Evolutionary conservation across 1,140 invertebrate species (phyloP), one percentile per base, ranked within the genome.

Genomic region (Eulimnadia texana): DNA sequence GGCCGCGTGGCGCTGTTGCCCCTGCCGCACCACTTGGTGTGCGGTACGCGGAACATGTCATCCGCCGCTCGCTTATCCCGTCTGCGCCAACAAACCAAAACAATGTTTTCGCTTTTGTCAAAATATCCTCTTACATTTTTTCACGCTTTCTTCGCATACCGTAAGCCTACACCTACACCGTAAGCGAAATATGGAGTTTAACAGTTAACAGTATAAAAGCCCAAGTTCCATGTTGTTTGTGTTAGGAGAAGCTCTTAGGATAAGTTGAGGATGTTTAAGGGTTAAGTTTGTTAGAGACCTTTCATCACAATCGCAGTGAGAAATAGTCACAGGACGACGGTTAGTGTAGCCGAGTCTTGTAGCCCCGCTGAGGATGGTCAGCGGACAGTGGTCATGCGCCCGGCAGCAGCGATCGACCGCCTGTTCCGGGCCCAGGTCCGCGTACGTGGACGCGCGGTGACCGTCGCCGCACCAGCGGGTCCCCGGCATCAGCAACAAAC

Each of bases 1-100:
- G 85, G 88, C 65, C 82, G 79, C 11, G 78, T 78, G 1, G 87
- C 88, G 0, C 80, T 80, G 68, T 82, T 82, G 9, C 89, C 89
- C 63, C 83, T 82, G 2, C 90, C 90, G 71, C 89, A 93, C 89
- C 90, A 91, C 67, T 87, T 83, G 1, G 89, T 93, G 0, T 87
- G 87, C 0, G 88, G 87, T 50, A 87, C 79, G 50, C 84, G 75
- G 29, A 88, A 75, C 42, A 83, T 65, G 64, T 84, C 81, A 65
- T 78, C 74, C 51, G 80, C 71, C 65, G 74, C 76, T 33, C 80
- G 73, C 69, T 78, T 78, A 9, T 42, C 33, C 6, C 33, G 33
- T 42, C 33, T 42, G 33, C 33, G 16, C 6, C 33, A 42, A 42
- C 6, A 6, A 6, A 42, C 16, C 33, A 42, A 6, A 9, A 9